These are phyloP conservation scores for Campylomormyrus tamandua DNA, from an alignment of 2,113 vertebrate species.

Conservation along the genomic window DNA sequence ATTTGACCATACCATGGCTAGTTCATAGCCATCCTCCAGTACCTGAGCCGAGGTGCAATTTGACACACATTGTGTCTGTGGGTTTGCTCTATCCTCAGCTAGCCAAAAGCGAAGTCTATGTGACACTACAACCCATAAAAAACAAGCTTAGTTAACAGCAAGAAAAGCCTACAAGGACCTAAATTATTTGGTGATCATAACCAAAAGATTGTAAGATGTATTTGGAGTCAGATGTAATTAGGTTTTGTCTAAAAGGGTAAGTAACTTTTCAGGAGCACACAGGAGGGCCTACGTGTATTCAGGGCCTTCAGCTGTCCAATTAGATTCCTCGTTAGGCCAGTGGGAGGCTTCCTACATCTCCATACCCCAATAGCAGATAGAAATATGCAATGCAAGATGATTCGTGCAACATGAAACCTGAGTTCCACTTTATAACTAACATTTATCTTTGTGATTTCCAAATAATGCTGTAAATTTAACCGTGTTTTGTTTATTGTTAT, in stretches of 20 bases:
- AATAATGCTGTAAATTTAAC: neutral
- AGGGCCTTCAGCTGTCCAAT: neutral
- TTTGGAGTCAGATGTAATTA: neutral
- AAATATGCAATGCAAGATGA: neutral
- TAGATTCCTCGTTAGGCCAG: neutral
- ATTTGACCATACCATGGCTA: neutral
- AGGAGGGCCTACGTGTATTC: neutral
- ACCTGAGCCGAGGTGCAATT: too few species aligned
- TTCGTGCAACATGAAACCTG: neutral
- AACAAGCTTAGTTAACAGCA: neutral
- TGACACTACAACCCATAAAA: neutral
- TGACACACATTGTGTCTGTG: neutral
- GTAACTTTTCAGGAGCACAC: neutral
- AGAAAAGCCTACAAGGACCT: neutral
- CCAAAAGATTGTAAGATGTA: neutral
- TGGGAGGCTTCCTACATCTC: neutral
- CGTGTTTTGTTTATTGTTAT: too few species aligned
- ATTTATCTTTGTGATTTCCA: neutral
- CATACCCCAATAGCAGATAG: neutral
- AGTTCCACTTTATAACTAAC: neutral
- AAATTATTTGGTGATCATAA: neutral
- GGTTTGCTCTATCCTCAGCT: neutral
- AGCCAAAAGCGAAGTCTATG: neutral
- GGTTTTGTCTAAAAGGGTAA: neutral
- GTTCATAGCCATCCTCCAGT: too few species aligned